Conservation (phyloP, 2,888 invertebrate genomes). For the Cryptocheilus praepositus region DNA sequence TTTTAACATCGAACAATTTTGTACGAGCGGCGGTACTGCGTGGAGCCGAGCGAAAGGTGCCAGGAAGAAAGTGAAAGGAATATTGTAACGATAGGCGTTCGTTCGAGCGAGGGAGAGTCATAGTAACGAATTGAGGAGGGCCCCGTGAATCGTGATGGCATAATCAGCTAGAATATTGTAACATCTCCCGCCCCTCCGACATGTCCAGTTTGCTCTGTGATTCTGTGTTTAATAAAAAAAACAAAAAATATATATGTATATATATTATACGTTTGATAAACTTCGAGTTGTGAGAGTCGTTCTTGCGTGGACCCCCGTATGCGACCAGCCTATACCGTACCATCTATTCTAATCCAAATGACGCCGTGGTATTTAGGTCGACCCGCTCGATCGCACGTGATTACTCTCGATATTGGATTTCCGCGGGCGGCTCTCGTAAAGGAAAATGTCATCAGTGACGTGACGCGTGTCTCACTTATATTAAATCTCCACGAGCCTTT, state of each 20-base stretch:
- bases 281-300: constrained; percentile 22
- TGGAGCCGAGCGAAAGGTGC: too few species aligned
- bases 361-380: constrained; percentile 40
- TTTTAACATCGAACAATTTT: constrained; percentile 63
- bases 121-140: constrained; percentile 19
- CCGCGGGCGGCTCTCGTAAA: constrained; percentile 24
- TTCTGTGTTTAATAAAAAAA: constrained; percentile 72
- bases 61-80: too few species aligned
- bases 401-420: constrained; percentile 47
- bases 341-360: constrained; percentile 30
- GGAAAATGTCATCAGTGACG: constrained; percentile 36
- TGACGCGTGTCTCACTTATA: background rate
- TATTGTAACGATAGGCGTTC: too few species aligned
- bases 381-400: constrained; percentile 31
- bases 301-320: constrained; percentile 27
- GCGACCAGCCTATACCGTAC: too few species aligned
- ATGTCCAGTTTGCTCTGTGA: constrained; percentile 74
- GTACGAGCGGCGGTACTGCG: constrained; percentile 35
- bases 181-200: constrained; percentile 66
- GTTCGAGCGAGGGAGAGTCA: too few species aligned
- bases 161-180: constrained; percentile 52
- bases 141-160: constrained; percentile 28
- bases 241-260: constrained; percentile 15
- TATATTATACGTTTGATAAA: constrained; percentile 29
- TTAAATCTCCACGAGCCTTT: too few species aligned